These are phyloP conservation scores for Coenonympha glycerion DNA, from an alignment of 2,888 invertebrate species.

Conservation along the genomic window DNA sequence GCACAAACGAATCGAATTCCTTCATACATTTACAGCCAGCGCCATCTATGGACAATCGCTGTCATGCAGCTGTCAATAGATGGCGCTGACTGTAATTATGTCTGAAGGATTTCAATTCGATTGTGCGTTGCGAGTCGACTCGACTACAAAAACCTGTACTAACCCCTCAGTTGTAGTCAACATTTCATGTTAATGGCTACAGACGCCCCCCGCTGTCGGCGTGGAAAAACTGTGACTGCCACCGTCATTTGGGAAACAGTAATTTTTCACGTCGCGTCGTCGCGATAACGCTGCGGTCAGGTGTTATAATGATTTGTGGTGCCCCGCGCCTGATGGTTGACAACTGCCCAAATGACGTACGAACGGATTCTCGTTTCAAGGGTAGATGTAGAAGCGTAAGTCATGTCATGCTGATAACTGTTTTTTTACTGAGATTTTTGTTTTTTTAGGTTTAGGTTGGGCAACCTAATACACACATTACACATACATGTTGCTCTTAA, in stretches of 20 bases:
- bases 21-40: no score
- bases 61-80: no score
- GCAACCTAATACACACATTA: no score
- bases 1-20: no score
- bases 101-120: no score
- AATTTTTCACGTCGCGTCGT: conserved; percentile 69
- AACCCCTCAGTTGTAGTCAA: conserved; percentile 60
- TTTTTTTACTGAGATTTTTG: no score
- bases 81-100: no score
- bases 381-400: not conserved
- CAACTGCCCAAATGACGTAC: conserved; percentile 12
- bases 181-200: conserved; percentile 62
- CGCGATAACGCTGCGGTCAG: conserved; percentile 66
- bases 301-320: conserved; percentile 71
- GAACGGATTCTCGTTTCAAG: conserved; percentile 7
- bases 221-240: conserved; percentile 56
- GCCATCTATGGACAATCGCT: no score
- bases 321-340: conserved; percentile 27
- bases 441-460: no score
- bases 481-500: no score
- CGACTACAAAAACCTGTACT: no score
- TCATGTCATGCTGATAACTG: not conserved
- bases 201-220: conserved; percentile 43
- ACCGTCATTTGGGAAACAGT: conserved; percentile 51
- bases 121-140: no score